Base-by-base conservation (phyloP, 2,888 invertebrate species). In the Leucophora obtusa region DNA sequence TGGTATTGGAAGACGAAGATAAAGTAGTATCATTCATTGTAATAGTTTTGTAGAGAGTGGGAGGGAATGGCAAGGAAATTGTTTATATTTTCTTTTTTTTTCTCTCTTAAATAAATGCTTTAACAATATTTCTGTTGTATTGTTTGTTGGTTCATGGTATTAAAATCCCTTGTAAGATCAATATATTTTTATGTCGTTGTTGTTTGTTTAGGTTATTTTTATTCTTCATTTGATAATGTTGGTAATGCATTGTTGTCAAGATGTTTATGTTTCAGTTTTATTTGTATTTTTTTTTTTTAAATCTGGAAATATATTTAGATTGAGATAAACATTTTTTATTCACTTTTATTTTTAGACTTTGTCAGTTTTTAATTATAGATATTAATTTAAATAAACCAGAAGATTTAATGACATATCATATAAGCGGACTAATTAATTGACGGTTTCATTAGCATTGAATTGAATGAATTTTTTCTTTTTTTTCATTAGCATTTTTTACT, bases 11-110 rank as follows among this genome's bases (percentile, higher is more conserved):
- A 47, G 73, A 62, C 28, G 50, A 28, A 70, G 75, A 50, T 65
- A 76, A 82, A 83, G 43, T 82, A 73, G 76, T 81, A 68, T 65
- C 74, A 66, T 83, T 82, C 82, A 82, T 81, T 79, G 53, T 56
- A 54, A 54, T 74, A 43, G 47, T 72, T 21, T 17, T 24, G 47
- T 28, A 28, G 28, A 3, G 4, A 6, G 7, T 28, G 28, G 28
- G 28, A 28, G 28, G 4, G 2, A 4, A 21, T 21, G 28, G 7
- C 28, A 28, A 28, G 28, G 28, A 28, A 28, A 28, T 28, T 54
- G 21, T 58, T 38, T 21, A 43, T 47, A n/a, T 68, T 54, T 58
- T 59, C 58, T 68, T 28, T 28, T 28, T 28, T 28, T 28, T 28
- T 28, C 7, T 28, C 6, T 28, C 4, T 66, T 38, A 65, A 73